Evolutionary conservation across 2,113 vertebrate genomes (phyloP).

Genomic region (Atrichornis clamosus): DNA sequence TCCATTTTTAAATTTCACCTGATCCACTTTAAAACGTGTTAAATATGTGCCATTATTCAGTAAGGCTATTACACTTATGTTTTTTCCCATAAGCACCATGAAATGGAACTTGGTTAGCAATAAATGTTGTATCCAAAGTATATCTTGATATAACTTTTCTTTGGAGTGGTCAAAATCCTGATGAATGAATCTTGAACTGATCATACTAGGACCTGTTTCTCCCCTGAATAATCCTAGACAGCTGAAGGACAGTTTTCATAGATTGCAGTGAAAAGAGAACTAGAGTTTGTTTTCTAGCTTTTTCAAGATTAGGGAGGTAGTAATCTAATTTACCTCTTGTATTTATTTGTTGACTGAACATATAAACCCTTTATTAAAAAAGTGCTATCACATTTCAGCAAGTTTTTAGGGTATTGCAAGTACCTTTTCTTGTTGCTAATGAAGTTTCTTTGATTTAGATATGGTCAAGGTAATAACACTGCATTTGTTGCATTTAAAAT

Average conservation of each 20-base stretch:
- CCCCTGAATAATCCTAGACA: not conserved
- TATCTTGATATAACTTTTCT: not conserved
- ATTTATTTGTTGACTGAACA: not conserved
- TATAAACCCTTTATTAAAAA: not conserved
- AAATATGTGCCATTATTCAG: not conserved
- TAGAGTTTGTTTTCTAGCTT: not conserved
- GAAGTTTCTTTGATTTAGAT: not conserved
- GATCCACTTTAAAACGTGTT: not conserved
- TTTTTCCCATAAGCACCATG: not conserved
- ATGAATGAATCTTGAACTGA: not conserved
- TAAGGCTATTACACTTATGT: accelerated
- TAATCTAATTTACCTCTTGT: not conserved
- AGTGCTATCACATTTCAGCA: not conserved
- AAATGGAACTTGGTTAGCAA: not conserved
- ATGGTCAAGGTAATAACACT: not conserved
- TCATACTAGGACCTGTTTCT: not conserved
- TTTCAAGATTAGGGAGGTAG: not conserved
- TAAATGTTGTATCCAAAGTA: not conserved
- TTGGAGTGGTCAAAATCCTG: not conserved
- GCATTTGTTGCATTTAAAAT: not conserved
- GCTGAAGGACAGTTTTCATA: not conserved
- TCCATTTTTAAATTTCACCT: not conserved
- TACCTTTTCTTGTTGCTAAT: not conserved
- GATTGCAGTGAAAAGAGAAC: not conserved
- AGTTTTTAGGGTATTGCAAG: not conserved